phyloP scores from a whole-genome alignment of 2,888 invertebrate species.

The Cephus spinipes region DNA sequence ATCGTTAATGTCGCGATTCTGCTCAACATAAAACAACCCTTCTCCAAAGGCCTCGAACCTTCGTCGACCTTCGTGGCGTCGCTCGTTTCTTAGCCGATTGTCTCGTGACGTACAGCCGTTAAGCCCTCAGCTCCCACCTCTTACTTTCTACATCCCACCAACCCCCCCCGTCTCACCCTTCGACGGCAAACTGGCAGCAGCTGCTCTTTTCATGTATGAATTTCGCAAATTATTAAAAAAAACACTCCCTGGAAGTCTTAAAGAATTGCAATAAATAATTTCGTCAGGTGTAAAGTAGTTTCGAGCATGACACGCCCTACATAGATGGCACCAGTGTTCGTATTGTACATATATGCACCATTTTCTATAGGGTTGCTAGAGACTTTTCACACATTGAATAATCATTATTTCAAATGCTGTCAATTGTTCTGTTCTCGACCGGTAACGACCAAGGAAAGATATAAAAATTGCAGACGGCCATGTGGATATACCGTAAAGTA shows the following conservation, averaged over 20 bases:
- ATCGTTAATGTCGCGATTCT: not conserved
- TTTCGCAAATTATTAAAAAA: not conserved
- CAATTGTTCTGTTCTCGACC: not conserved
- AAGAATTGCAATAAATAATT: slow-evolving; percentile 7
- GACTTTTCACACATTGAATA: not conserved
- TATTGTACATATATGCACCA: slow-evolving; percentile 18
- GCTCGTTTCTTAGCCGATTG: slow-evolving; percentile 46
- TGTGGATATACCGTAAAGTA: not conserved
- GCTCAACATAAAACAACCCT: not conserved
- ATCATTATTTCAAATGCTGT: not conserved
- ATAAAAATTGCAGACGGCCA: not conserved
- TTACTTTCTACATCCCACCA: not conserved
- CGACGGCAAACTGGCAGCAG: not conserved
- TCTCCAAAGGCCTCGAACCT: not conserved
- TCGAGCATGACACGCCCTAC: not conserved
- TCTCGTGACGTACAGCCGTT: slow-evolving; percentile 57
- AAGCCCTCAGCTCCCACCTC: slow-evolving; percentile 19
- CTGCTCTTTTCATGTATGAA: not conserved
- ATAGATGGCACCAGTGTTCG: slow-evolving; percentile 24
- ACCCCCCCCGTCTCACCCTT: not conserved
- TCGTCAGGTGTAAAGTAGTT: slow-evolving; percentile 1
- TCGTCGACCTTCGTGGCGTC: slow-evolving; percentile 19
- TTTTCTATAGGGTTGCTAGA: not conserved
- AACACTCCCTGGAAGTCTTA: not conserved
- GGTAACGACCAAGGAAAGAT: not conserved